These are phyloP conservation scores for Cryptocheilus praepositus DNA, from an alignment of 2,888 invertebrate species.

Conservation along the genomic window DNA sequence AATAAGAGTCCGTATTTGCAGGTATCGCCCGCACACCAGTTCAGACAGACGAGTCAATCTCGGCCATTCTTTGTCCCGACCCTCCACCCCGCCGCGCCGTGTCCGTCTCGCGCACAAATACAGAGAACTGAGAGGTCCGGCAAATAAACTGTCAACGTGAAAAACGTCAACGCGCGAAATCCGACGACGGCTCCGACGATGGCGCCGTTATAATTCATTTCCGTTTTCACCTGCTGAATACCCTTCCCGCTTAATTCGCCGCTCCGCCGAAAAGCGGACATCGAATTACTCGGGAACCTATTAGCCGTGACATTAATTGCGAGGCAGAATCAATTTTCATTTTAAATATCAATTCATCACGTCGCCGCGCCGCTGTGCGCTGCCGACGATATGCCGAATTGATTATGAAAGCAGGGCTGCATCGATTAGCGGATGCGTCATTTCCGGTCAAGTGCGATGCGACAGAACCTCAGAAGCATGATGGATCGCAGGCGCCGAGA, in stretches of 20 bases:
- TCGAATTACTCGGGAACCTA: slow-evolving; percentile 39
- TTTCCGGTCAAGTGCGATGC: no score
- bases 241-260: background rate
- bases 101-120: background rate
- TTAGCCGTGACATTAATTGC: slow-evolving; percentile 36
- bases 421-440: slow-evolving; percentile 14
- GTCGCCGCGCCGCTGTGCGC: slow-evolving; percentile 1
- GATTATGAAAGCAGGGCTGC: slow-evolving; percentile 27
- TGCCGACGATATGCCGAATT: slow-evolving; percentile 26
- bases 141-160: no score
- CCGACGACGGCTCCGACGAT: no score
- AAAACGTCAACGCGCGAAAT: background rate
- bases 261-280: slow-evolving; percentile 18
- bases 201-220: background rate
- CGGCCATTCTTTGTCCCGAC: no score
- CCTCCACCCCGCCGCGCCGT: background rate
- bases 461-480: no score
- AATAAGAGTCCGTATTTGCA: no score
- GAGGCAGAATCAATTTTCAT: slow-evolving; percentile 39
- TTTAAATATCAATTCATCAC: slow-evolving; percentile 3
- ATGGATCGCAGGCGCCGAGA: no score
- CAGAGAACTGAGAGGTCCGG: background rate
- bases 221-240: background rate
- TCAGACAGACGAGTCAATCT: no score
- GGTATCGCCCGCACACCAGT: no score